These are phyloP conservation scores for Orthosia gothica DNA, from an alignment of 2,888 invertebrate genomes.

Conservation along the genomic window DNA sequence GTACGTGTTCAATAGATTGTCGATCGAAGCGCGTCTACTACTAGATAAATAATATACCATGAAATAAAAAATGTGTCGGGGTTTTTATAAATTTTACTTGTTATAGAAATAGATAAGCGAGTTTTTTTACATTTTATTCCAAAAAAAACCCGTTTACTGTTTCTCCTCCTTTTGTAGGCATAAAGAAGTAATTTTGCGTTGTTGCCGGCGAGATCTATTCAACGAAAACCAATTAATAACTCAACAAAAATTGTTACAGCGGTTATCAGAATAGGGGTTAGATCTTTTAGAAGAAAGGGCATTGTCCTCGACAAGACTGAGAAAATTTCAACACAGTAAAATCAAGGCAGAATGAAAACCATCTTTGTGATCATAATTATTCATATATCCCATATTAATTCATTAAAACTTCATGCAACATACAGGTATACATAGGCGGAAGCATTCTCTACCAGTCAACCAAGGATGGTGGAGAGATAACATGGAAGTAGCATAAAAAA, in stretches of 20 bases:
- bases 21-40: too few relatives aligned
- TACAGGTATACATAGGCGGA: too few relatives aligned
- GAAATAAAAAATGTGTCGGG: too few relatives aligned
- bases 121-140: conserved; percentile 19
- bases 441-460: too few relatives aligned
- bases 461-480: too few relatives aligned
- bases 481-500: too few relatives aligned
- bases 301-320: neutral
- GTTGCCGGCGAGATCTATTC: conserved; percentile 9
- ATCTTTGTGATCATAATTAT: conserved; percentile 11
- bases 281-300: neutral
- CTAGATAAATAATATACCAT: too few relatives aligned
- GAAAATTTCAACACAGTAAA: conserved; percentile 9
- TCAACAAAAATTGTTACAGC: conserved; percentile 10
- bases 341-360: conserved; percentile 4
- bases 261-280: conserved; percentile 4
- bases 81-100: too few relatives aligned
- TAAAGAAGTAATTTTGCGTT: conserved; percentile 14
- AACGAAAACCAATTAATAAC: conserved; percentile 25
- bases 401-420: too few relatives aligned
- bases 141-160: neutral
- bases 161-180: neutral
- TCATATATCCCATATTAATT: too few relatives aligned
- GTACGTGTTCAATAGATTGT: too few relatives aligned
- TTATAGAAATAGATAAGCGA: too few relatives aligned